Conservation (phyloP, 92 coral and sea anemone genomes). For the Umimayanthus chanpuru region DNA sequence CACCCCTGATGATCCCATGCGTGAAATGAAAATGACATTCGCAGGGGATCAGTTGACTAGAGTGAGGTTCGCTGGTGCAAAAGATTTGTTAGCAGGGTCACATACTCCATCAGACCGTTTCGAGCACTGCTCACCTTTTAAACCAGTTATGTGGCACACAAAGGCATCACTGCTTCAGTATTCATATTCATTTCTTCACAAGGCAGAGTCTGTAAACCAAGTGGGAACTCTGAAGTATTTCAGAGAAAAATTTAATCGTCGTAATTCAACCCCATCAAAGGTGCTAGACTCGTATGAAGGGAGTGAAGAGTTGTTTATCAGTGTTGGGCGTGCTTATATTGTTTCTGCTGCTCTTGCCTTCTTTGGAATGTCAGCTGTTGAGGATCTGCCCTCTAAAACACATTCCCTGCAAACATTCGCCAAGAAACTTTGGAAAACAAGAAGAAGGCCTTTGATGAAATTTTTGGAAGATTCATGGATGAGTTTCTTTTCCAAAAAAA, state of each 20-base stretch:
- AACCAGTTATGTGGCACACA: conserved; percentile 75
- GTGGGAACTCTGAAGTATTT: conserved; percentile 76
- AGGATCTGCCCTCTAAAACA: too few species aligned
- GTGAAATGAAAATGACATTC: conserved; percentile 51
- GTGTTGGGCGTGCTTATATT: conserved; percentile 65
- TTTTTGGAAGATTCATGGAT: too few species aligned
- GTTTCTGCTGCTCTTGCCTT: conserved; percentile 64
- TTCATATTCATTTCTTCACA: conserved; percentile 73
- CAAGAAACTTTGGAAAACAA: too few species aligned
- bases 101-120: conserved; percentile 81
- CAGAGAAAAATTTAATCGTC: conserved; percentile 72
- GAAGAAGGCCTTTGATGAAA: conserved; percentile 49
- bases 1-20: conserved; percentile 61
- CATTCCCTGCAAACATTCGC: too few species aligned
- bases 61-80: conserved; percentile 69
- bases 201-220: conserved; percentile 72
- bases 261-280: conserved; percentile 77
- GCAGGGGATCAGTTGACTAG: conserved; percentile 58
- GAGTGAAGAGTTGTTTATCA: conserved; percentile 77
- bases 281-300: conserved; percentile 76
- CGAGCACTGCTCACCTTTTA: conserved; percentile 69
- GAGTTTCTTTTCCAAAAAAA: too few species aligned
- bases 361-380: conserved; percentile 86
- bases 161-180: conserved; percentile 64
- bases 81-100: conserved; percentile 62